Evolutionary conservation across 2,113 vertebrate genomes (phyloP).

Genomic region (Tympanuchus pallidicinctus): DNA sequence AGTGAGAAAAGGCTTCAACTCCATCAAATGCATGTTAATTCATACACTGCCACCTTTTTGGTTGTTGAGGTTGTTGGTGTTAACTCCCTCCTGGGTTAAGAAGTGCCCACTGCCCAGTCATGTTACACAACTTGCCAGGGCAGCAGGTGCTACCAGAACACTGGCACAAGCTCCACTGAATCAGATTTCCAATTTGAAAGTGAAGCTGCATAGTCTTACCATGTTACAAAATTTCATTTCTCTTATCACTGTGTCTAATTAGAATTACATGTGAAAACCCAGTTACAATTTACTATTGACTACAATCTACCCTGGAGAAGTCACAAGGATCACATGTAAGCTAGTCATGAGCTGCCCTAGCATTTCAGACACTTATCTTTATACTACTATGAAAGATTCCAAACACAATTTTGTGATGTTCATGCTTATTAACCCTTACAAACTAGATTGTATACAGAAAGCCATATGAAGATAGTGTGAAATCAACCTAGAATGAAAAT

Average conservation of each 20-base stretch:
- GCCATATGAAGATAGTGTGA: background rate
- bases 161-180: background rate
- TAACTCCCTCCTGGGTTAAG: background rate
- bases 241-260: background rate
- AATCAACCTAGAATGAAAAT: background rate
- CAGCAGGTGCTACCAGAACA: background rate
- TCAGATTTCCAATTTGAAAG: background rate
- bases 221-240: background rate
- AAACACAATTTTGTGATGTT: background rate
- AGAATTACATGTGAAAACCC: background rate
- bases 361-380: background rate
- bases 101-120: background rate
- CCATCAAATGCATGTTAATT: background rate
- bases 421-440: background rate
- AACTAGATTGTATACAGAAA: background rate
- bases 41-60: fast-evolving
- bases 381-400: background rate
- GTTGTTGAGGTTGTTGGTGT: background rate
- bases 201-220: background rate
- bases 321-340: background rate
- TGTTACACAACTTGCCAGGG: background rate
- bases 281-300: background rate
- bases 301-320: background rate
- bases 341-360: background rate
- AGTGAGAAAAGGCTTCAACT: background rate